Percentiles rank a stretch among this genome's conserved stretches.
Evolutionary conservation across 2,113 vertebrate species (phyloP).

Genomic region (Anarrhichthys ocellatus): DNA sequence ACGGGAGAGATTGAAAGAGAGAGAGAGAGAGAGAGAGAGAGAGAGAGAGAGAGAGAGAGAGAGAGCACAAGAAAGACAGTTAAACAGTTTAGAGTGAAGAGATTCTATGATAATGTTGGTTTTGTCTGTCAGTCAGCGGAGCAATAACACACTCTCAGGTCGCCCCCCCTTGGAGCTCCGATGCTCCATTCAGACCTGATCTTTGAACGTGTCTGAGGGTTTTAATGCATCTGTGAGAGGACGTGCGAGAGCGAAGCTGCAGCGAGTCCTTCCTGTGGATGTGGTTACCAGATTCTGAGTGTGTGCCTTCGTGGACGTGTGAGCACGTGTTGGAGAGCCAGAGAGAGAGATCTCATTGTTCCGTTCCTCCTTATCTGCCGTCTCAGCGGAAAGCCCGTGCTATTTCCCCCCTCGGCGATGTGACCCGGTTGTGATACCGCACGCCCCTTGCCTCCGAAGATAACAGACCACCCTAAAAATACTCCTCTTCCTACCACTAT

Average conservation of each 20-base stretch:
- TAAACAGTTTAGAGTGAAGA: slow-evolving; percentile 25
- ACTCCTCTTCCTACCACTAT: slow-evolving; percentile 58
- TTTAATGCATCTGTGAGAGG: slow-evolving; percentile 32
- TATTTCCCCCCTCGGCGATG: slow-evolving; percentile 69
- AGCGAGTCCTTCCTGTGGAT: slow-evolving; percentile 55
- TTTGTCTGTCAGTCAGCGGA: slow-evolving; percentile 37
- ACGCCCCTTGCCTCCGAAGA: slow-evolving; percentile 59
- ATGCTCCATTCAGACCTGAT: slow-evolving; percentile 24
- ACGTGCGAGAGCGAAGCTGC: slow-evolving; percentile 25
- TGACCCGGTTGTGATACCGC: slow-evolving; percentile 70
- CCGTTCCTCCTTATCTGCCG: slow-evolving; percentile 67
- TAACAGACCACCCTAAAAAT: slow-evolving; percentile 81
- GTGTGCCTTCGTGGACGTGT: slow-evolving; percentile 14
- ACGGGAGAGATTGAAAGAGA: slow-evolving; percentile 37
- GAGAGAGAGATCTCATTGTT: slow-evolving; percentile 65
- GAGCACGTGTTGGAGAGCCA: slow-evolving; percentile 11
- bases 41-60: not conserved
- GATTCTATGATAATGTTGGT: slow-evolving; percentile 15
- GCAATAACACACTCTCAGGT: slow-evolving; percentile 27
- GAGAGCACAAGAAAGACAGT: not conserved
- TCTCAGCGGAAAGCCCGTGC: slow-evolving; percentile 55
- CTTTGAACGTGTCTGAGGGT: slow-evolving; percentile 32
- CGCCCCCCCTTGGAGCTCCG: slow-evolving; percentile 17
- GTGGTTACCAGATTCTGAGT: slow-evolving; percentile 31
- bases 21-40: not conserved